These are phyloP conservation scores for Pempheris klunzingeri DNA, from an alignment of 2,797 vertebrate genomes.

Conservation along the genomic window DNA sequence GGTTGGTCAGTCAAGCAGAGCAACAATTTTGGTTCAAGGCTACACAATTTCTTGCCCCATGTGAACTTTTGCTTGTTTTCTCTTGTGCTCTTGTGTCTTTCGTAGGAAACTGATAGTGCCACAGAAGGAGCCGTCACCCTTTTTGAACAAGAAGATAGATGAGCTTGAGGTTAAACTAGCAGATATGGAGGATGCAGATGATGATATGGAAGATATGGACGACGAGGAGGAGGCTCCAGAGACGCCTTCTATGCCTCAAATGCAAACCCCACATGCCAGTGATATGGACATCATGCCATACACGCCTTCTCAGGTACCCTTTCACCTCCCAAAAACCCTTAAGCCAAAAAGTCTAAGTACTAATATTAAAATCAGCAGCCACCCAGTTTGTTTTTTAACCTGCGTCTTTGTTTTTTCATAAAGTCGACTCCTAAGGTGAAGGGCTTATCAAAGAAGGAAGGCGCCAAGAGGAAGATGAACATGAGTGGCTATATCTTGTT, in stretches of 20 bases:
- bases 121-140: slow-evolving; percentile 96
- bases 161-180: slow-evolving; percentile 97
- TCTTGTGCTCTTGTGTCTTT: background rate
- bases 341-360: background rate
- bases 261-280: slow-evolving; percentile 90
- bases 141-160: slow-evolving; percentile 97
- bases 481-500: slow-evolving; percentile 99
- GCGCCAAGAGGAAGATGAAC: slow-evolving; percentile 99
- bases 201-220: slow-evolving; percentile 95
- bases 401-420: slow-evolving; percentile 17
- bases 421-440: slow-evolving; percentile 97
- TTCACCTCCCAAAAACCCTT: background rate
- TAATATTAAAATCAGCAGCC: background rate
- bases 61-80: background rate
- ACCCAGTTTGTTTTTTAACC: background rate
- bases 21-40: background rate
- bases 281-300: slow-evolving; percentile 94
- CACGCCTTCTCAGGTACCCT: slow-evolving; percentile 91
- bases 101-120: slow-evolving; percentile 94
- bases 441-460: slow-evolving; percentile 96
- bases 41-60: background rate
- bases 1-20: slow-evolving; percentile 83
- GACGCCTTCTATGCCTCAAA: slow-evolving; percentile 92
- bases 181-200: slow-evolving; percentile 92
- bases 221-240: slow-evolving; percentile 93